Conservation (phyloP, 2,113 vertebrate genomes). For the Condylura cristata region DNA sequence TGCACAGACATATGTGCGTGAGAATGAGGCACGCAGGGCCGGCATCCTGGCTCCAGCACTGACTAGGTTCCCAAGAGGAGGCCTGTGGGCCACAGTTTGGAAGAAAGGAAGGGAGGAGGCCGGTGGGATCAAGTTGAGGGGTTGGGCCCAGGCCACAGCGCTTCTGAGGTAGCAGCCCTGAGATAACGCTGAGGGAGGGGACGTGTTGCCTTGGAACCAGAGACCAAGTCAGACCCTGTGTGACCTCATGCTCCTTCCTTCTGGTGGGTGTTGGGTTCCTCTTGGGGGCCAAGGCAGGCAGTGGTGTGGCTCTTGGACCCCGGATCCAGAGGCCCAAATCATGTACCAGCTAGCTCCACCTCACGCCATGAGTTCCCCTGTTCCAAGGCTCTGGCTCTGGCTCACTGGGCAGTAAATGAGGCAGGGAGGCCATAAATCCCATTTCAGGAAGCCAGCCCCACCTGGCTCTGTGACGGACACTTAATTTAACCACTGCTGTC, state of each 20-base stretch:
- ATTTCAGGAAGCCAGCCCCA: constrained; percentile 63
- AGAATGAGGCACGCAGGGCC: neutral
- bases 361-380: neutral
- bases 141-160: neutral
- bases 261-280: neutral
- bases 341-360: neutral
- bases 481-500: constrained; percentile 83
- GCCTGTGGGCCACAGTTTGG: neutral
- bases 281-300: neutral
- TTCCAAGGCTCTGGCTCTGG: neutral
- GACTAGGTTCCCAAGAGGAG: neutral
- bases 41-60: neutral
- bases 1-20: accelerated
- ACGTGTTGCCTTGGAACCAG: neutral
- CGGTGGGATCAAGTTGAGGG: accelerated
- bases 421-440: constrained; percentile 75
- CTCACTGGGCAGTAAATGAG: constrained; percentile 71
- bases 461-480: constrained; percentile 39
- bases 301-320: neutral
- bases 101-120: neutral
- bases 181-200: neutral
- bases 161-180: neutral
- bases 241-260: neutral
- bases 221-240: neutral
- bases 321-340: neutral